Base-by-base conservation (phyloP, 2,888 invertebrate genomes). In the Catocala nupta region DNA sequence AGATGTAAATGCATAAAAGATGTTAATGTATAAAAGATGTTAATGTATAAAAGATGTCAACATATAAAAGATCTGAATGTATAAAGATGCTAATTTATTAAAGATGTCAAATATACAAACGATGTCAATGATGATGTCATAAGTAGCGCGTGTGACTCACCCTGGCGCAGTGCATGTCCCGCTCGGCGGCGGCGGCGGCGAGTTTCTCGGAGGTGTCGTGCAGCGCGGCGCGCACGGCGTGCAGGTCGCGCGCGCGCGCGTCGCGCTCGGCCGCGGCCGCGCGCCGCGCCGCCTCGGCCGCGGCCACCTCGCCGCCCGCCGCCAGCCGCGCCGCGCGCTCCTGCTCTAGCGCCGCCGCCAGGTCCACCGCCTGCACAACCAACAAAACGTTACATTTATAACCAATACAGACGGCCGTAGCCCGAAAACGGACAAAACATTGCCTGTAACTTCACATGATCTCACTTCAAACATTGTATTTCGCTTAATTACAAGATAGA, bases 311-410 rank as follows among this genome's bases (percentile, higher is more conserved):
- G n/a, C 97, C 96, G 82, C 98, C 97, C 62, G 98, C 94, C 34
- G 97, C 95, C 66, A 96, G 96, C 68, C 98, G 96, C 82, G 98
- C 98, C 75, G 97, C 97, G 63, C 97, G 96, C 92, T 99, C 99
- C 87, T 98, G 98, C 81, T 99, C 99, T 59, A 99, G 90, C 83
- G 99, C 98, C 51, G 97, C 96, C 67, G 97, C 96, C 13, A 99
- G 92, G 0, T 96, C 97, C 79, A 97, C 96, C 45, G 97, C 97
- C 94, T 49, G 13, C 6, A 0, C 6, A 8, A 47, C 0, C 7
- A 5, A 45, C 12, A 45, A 8, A 5, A 39, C 6, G 36, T 39
- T 9, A 39, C 8, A 7, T 39, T 7, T 1, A 9, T 7, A 9
- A 9, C 9, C 8, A 8, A 39, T 39, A 39, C 9, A 8, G 36